These are phyloP conservation scores for Muschampia staudingeri DNA, from an alignment of 2,888 invertebrate species.

Conservation along the genomic window DNA sequence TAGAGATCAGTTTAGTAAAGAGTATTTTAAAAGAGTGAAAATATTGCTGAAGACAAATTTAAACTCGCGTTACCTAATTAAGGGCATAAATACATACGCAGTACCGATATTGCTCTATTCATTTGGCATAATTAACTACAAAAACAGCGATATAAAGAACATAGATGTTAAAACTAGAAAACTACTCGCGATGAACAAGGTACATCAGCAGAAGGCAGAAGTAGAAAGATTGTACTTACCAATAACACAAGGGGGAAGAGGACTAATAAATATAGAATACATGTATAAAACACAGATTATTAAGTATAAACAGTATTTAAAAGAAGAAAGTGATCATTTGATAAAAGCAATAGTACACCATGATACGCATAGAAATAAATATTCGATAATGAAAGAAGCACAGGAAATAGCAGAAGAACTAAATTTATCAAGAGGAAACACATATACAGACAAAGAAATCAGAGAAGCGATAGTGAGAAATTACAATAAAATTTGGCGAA, in stretches of 20 bases:
- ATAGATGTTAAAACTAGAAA: conserved; percentile 55
- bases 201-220: conserved; percentile 45
- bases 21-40: conserved; percentile 49
- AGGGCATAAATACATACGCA: conserved; percentile 34
- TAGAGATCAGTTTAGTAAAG: conserved; percentile 45
- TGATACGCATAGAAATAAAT: conserved; percentile 11
- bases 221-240: conserved; percentile 50
- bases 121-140: conserved; percentile 29
- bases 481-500: conserved; percentile 9
- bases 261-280: neutral
- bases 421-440: neutral
- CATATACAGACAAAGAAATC: conserved; percentile 14
- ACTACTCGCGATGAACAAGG: conserved; percentile 25
- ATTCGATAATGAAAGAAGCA: neutral
- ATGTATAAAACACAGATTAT: conserved; percentile 9
- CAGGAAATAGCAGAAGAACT: neutral
- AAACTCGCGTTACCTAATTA: conserved; percentile 34
- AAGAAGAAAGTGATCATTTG: neutral
- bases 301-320: neutral
- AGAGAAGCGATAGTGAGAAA: conserved; percentile 20
- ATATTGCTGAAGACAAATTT: conserved; percentile 27
- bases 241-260: conserved; percentile 7
- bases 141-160: conserved; percentile 43
- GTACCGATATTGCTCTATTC: neutral
- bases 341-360: conserved; percentile 24